Evolutionary conservation across 2,113 vertebrate species (phyloP).

Genomic region (Hirundichthys speculiger): DNA sequence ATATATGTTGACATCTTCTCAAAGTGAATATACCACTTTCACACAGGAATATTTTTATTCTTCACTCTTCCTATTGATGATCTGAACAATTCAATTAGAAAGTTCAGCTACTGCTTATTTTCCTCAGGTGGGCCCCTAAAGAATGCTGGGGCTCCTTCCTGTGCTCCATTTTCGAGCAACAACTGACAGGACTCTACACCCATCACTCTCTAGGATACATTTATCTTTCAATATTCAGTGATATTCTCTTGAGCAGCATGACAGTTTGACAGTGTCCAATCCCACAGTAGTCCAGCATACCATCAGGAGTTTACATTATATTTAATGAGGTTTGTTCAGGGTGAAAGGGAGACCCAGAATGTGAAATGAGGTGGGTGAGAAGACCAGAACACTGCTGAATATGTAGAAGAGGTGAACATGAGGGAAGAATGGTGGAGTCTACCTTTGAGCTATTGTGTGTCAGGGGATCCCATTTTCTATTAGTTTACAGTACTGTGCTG

Average conservation of each 20-base stretch:
- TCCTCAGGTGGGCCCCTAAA: not conserved
- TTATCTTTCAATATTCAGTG: slow-evolving; percentile 50
- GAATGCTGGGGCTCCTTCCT: slow-evolving; percentile 8
- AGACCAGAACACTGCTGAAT: slow-evolving; percentile 21
- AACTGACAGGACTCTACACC: slow-evolving; percentile 21
- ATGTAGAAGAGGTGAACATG: slow-evolving; percentile 31
- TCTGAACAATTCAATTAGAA: not conserved
- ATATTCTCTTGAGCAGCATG: slow-evolving; percentile 45
- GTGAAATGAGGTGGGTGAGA: slow-evolving; percentile 42
- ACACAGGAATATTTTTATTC: no score
- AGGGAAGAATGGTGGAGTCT: slow-evolving; percentile 24
- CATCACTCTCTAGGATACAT: slow-evolving; percentile 40
- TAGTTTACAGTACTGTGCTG: slow-evolving; percentile 38
- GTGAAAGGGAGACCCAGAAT: slow-evolving; percentile 6
- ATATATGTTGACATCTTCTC: not conserved
- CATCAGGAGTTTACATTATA: slow-evolving; percentile 38
- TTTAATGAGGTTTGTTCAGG: slow-evolving; percentile 54
- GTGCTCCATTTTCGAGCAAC: slow-evolving; percentile 18
- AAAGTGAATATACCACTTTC: not conserved
- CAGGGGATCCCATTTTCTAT: slow-evolving; percentile 54
- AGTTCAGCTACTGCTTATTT: slow-evolving; percentile 14
- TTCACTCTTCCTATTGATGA: not conserved
- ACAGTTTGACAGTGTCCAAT: slow-evolving; percentile 49
- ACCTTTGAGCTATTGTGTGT: slow-evolving; percentile 67
- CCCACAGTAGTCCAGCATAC: slow-evolving; percentile 11